Evolutionary conservation across 2,888 invertebrate genomes (phyloP), one percentile per base, ranked within the genome.

Genomic region (Ormyrus rosae): DNA sequence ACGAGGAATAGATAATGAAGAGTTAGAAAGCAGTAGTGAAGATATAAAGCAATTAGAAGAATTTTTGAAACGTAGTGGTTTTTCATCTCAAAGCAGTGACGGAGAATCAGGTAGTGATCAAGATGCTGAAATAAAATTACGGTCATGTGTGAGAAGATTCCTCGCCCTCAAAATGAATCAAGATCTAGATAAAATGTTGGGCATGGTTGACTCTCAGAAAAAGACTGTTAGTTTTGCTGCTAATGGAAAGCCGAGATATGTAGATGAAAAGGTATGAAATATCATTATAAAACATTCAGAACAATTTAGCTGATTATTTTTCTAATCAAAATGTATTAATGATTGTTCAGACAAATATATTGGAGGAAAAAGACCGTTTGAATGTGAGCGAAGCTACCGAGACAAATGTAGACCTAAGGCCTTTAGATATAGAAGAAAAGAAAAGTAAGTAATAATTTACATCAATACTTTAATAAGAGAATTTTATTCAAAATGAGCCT

Each of bases 151-250:
- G 74, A 93, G 93, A 87, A 94, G 94, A 88, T 95, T 95, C 88
- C 92, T 95, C 81, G 92, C 94, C 85, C 92, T 95, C 89, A 94
- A 94, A 89, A 93, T 94, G 89, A 95, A 95, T 86, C 94, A 94
- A 86, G 94, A 95, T 85, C 93, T 93, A 85, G 92, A 92, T 83
- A 94, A 93, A 88, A 93, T 93, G 84, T 91, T 92, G 84, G 93
- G 93, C 85, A 93, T 93, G 88, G 92, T 92, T 83, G 91, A 91
- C 55, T 90, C 90, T 51, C 92, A 92, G 81, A 94, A 94, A 90
- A 96, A 96, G 90, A 94, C 94, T 84, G 96, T 96, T 83, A 96
- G 95, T 91, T 96, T 96, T 90, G 95, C 95, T 69, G 94, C 89
- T 48, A 86, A 88, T 83, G 86, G 87, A 84, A 87, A 88, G 73